phyloP scores from a whole-genome alignment of 2,113 vertebrate genomes.

The Varanus salvator region DNA sequence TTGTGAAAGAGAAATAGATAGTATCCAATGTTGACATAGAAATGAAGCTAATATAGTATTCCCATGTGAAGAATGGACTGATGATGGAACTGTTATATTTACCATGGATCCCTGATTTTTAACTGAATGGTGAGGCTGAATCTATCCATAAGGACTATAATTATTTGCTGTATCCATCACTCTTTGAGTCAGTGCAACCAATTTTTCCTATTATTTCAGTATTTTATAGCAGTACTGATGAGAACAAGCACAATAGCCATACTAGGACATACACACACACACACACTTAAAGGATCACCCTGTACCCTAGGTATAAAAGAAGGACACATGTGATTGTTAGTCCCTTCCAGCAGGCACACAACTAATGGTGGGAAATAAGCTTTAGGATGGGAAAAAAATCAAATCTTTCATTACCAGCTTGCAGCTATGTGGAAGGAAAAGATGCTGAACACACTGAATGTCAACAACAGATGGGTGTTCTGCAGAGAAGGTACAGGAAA shows the following conservation, averaged over 20 bases:
- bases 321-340: slow-evolving; percentile 47
- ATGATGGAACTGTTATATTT: neutral
- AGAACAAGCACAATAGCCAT: slow-evolving; percentile 24
- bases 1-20: neutral
- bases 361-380: slow-evolving; percentile 60
- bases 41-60: neutral
- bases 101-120: neutral
- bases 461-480: slow-evolving; percentile 74
- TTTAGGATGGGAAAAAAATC: slow-evolving; percentile 57
- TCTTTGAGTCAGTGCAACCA: neutral
- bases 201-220: neutral
- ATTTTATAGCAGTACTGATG: neutral
- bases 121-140: neutral
- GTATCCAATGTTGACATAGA: neutral
- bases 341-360: slow-evolving; percentile 46
- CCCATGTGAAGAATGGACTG: neutral
- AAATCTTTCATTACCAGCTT: slow-evolving; percentile 69
- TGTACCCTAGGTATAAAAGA: slow-evolving; percentile 36
- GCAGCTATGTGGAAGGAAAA: slow-evolving; percentile 64
- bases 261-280: slow-evolving; percentile 21
- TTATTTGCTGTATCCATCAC: neutral
- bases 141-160: neutral
- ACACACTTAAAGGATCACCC: slow-evolving; percentile 34
- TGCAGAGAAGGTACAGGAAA: slow-evolving; percentile 63
- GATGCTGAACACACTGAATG: slow-evolving; percentile 59